phyloP scores from a whole-genome alignment of 2,888 invertebrate species.

The Latrodectus elegans region DNA sequence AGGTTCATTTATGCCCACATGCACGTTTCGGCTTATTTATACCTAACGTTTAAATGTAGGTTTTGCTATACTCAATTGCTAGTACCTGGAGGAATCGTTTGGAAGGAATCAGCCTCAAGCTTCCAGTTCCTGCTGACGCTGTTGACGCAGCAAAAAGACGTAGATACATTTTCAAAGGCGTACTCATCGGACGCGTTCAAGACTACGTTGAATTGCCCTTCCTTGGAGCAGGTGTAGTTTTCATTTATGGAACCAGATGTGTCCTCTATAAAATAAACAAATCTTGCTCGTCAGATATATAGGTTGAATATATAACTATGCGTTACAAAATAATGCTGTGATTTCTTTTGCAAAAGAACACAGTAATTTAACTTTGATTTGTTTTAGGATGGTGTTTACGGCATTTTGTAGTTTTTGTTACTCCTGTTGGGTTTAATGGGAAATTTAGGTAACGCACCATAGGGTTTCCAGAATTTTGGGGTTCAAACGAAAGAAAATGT shows the following conservation, averaged over 20 bases:
- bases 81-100: slow-evolving; percentile 55
- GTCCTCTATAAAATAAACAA: slow-evolving; percentile 4
- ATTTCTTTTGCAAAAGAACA: neutral
- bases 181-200: slow-evolving; percentile 17
- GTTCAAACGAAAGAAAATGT: too few species aligned
- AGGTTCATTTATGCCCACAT: too few species aligned
- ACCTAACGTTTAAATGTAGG: too few species aligned
- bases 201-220: slow-evolving; percentile 33
- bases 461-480: too few species aligned
- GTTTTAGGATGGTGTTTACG: neutral
- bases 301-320: too few species aligned
- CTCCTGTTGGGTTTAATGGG: too few species aligned
- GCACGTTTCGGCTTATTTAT: too few species aligned
- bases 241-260: slow-evolving; percentile 3
- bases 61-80: too few species aligned
- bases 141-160: slow-evolving; percentile 26
- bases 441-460: too few species aligned
- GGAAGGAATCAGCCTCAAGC: slow-evolving; percentile 33
- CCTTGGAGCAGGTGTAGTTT: slow-evolving; percentile 17
- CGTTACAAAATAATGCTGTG: too few species aligned
- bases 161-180: slow-evolving; percentile 11
- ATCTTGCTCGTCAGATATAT: too few species aligned
- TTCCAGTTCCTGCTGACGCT: slow-evolving; percentile 41
- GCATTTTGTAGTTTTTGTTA: too few species aligned
- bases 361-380: neutral